A percentile compares a stretch with the other conserved stretches of the same genome.
Conservation (phyloP, 2,888 invertebrate species). For the Antitype chi region DNA sequence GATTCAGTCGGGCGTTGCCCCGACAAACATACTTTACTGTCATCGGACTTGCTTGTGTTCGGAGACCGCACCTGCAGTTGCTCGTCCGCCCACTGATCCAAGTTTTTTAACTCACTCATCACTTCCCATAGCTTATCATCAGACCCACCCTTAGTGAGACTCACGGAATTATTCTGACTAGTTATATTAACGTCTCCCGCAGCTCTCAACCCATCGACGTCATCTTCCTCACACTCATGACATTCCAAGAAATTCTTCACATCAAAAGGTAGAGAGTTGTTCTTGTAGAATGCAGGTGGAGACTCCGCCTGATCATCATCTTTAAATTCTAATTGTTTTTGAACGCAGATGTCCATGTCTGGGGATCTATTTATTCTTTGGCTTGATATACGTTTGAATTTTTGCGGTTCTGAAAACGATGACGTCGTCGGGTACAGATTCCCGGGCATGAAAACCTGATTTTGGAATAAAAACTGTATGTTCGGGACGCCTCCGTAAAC, state of each 20-base stretch:
- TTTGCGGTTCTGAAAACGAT: conserved; percentile 79
- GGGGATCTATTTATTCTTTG: conserved; percentile 74
- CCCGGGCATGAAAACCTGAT: conserved; percentile 89
- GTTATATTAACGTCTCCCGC: conserved; percentile 73
- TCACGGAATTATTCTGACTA: conserved; percentile 75
- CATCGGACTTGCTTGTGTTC: conserved; percentile 81
- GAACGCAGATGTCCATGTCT: conserved; percentile 75
- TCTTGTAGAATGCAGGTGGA: conserved; percentile 82
- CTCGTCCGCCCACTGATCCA: conserved; percentile 87
- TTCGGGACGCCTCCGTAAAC: conserved; percentile 79
- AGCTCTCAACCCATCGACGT: conserved; percentile 76
- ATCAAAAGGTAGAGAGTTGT: conserved; percentile 82
- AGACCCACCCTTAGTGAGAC: conserved; percentile 70
- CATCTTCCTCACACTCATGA: conserved; percentile 72
- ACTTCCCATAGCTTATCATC: conserved; percentile 85
- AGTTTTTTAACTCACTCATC: conserved; percentile 84
- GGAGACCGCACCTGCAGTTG: conserved; percentile 79
- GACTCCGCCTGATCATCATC: conserved; percentile 76
- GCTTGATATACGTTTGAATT: conserved; percentile 68
- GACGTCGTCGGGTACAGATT: conserved; percentile 76
- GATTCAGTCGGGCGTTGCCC: conserved; percentile 37
- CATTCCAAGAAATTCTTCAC: conserved; percentile 77
- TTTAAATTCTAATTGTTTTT: conserved; percentile 83
- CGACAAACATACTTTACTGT: conserved; percentile 79
- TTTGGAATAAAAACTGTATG: conserved; percentile 88